Conservation (phyloP, 2,888 invertebrate genomes). For the Arge pagana region DNA sequence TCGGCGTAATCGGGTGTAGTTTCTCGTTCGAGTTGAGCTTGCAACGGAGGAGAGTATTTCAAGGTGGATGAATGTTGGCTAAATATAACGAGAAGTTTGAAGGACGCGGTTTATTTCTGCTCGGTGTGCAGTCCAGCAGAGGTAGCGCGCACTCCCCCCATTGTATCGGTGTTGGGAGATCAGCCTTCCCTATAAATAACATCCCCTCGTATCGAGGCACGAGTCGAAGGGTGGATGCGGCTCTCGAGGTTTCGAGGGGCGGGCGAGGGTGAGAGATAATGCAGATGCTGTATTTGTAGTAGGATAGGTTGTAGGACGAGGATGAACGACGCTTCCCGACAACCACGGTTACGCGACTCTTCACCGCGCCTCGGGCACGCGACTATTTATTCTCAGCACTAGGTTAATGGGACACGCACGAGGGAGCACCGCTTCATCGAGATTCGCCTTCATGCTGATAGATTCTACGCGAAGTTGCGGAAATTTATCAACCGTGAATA, state of each 20-base stretch:
- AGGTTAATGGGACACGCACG: slow-evolving; percentile 20
- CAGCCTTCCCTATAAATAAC: slow-evolving; percentile 43
- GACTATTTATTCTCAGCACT: slow-evolving; percentile 12
- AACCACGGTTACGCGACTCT: background rate
- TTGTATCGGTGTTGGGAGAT: slow-evolving; percentile 45
- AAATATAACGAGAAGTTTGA: background rate
- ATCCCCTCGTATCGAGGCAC: slow-evolving; percentile 38
- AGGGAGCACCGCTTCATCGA: slow-evolving; percentile 11
- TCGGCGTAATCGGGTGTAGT: no score
- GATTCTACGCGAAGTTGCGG: slow-evolving; percentile 7
- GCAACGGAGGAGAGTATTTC: no score
- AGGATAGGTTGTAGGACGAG: background rate
- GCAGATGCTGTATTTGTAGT: no score
- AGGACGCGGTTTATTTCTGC: slow-evolving; percentile 6
- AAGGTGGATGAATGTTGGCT: no score
- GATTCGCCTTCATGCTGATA: slow-evolving; percentile 18
- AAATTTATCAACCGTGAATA: no score
- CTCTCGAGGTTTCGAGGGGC: no score
- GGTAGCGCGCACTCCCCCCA: slow-evolving; percentile 38
- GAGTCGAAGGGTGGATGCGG: slow-evolving; percentile 13
- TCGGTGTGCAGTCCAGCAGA: slow-evolving; percentile 9
- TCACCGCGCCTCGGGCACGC: slow-evolving; percentile 1
- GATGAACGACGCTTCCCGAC: background rate
- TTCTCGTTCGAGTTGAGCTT: no score
- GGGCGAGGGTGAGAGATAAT: no score